Evolutionary conservation across 2,888 invertebrate species (phyloP).

Genomic region (Leucoma salicis): DNA sequence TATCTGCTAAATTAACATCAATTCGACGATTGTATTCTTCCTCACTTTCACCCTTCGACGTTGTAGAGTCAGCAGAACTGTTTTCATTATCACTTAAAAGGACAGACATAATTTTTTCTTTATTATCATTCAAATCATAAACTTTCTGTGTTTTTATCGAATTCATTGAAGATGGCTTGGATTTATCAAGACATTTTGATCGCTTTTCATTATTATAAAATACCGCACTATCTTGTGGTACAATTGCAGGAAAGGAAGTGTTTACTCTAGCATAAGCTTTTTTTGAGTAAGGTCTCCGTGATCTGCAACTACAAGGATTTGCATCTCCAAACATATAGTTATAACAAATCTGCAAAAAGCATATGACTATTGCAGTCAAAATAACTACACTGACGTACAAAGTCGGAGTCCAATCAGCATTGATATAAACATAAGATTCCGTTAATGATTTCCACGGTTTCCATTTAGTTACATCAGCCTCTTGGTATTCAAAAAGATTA

Average conservation of each 20-base stretch:
- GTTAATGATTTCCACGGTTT: conserved; percentile 54
- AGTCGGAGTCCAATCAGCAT: conserved; percentile 57
- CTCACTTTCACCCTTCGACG: conserved; percentile 30
- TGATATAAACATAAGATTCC: conserved; percentile 47
- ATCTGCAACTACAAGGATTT: conserved; percentile 45
- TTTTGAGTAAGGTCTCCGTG: conserved; percentile 13
- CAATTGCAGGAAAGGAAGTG: conserved; percentile 46
- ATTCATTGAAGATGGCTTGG: conserved; percentile 45
- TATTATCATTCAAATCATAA: conserved; percentile 66
- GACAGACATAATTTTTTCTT: conserved; percentile 61
- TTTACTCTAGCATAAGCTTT: conserved; percentile 48
- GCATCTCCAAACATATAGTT: conserved; percentile 50
- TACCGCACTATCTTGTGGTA: conserved; percentile 43
- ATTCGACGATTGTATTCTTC: conserved; percentile 15
- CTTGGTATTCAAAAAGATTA: conserved; percentile 53
- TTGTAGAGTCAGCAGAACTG: conserved; percentile 10
- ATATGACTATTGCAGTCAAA: conserved; percentile 49
- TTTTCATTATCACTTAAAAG: conserved; percentile 54
- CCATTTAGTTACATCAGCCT: conserved; percentile 42
- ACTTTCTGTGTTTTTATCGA: conserved; percentile 55
- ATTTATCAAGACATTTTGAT: conserved; percentile 26
- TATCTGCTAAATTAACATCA: conserved; percentile 16
- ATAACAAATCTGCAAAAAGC: conserved; percentile 57
- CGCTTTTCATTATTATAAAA: conserved; percentile 39
- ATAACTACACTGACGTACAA: conserved; percentile 53